These are phyloP conservation scores for Macrosiphum euphorbiae DNA, from an alignment of 2,888 invertebrate genomes.

Conservation along the genomic window DNA sequence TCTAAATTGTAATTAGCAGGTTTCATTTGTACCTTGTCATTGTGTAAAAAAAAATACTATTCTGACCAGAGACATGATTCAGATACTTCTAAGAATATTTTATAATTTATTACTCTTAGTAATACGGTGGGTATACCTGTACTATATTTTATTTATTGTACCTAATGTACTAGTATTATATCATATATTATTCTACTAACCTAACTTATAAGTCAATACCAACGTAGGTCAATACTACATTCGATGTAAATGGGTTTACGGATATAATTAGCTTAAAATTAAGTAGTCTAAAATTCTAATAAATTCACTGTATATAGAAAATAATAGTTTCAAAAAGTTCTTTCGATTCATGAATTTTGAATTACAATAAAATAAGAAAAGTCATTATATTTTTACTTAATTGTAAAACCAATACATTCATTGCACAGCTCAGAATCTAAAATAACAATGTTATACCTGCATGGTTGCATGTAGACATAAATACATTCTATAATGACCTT, in stretches of 20 bases:
- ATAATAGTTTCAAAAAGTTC: not conserved
- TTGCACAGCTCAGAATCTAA: not conserved
- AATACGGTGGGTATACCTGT: not conserved
- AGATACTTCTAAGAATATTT: not conserved
- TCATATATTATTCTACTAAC: not conserved
- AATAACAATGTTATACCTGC: not conserved
- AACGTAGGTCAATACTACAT: not conserved
- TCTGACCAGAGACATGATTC: too few species aligned
- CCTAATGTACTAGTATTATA: not conserved
- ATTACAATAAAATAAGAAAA: not conserved
- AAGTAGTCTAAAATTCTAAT: not conserved
- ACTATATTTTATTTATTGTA: not conserved
- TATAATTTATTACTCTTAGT: not conserved
- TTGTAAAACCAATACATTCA: not conserved
- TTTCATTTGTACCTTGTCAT: too few species aligned
- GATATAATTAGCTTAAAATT: not conserved
- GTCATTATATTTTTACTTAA: not conserved
- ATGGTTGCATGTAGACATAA: not conserved
- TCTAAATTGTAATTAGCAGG: too few species aligned
- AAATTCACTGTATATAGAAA: not conserved
- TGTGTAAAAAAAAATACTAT: too few species aligned
- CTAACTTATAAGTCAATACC: not conserved
- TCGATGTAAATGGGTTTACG: not conserved
- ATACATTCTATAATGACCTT: slow-evolving; percentile 33
- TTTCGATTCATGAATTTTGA: not conserved